Evolutionary conservation across 2,113 vertebrate species (phyloP).

Genomic region (Pagrus major): DNA sequence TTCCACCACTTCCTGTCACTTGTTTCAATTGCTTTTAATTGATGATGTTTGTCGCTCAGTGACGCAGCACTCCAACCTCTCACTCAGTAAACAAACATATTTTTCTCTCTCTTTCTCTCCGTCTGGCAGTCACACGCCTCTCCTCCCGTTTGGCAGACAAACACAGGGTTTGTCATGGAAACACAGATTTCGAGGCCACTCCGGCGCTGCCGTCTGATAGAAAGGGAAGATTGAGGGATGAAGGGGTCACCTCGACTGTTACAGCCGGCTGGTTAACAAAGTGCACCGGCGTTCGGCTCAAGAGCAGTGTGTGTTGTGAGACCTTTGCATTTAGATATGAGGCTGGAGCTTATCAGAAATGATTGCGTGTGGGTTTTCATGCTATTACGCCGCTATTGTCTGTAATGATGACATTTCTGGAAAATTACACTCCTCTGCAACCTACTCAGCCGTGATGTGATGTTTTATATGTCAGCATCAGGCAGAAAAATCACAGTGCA

Average conservation of each 20-base stretch:
- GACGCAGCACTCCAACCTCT: no score
- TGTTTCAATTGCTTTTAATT: not conserved
- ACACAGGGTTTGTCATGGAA: constrained; percentile 7
- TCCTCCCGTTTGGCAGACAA: constrained; percentile 6
- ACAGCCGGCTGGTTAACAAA: not conserved
- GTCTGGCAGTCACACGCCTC: not conserved
- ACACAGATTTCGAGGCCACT: constrained; percentile 2
- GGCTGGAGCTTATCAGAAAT: no score
- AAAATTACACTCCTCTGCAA: no score
- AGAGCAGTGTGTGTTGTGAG: no score
- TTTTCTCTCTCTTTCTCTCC: not conserved
- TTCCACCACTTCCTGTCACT: not conserved
- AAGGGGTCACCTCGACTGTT: not conserved
- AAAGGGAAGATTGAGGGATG: not conserved
- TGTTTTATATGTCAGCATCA: no score
- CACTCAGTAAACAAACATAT: not conserved
- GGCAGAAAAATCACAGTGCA: no score
- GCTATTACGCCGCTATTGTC: no score
- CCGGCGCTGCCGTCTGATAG: not conserved
- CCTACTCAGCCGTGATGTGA: no score
- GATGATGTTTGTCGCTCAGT: not conserved
- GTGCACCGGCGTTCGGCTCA: not conserved
- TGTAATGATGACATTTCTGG: no score
- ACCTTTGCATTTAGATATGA: no score
- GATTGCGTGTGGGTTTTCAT: no score